A percentile compares a stretch with the other conserved stretches of the same genome.
Conservation (phyloP, 2,113 vertebrate species). For the Etheostoma cragini region DNA sequence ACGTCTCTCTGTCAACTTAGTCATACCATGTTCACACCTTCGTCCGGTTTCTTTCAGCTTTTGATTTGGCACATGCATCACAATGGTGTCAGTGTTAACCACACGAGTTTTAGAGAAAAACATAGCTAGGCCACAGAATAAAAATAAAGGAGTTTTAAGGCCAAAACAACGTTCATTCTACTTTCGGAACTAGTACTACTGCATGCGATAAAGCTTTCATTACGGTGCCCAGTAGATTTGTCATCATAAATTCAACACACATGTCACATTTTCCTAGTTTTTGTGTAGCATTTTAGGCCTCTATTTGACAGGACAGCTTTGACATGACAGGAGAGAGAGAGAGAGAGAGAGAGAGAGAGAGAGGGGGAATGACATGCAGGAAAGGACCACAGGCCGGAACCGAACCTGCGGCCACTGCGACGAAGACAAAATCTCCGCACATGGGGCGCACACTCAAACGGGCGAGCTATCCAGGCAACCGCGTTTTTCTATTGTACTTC, state of each 20-base stretch:
- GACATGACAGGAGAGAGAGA: no score
- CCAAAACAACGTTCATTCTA: slow-evolving; percentile 2
- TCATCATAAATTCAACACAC: not conserved
- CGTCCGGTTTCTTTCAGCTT: slow-evolving; percentile 3
- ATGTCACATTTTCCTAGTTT: not conserved
- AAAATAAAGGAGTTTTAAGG: slow-evolving; percentile 4
- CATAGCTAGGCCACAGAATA: not conserved
- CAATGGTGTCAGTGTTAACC: slow-evolving; percentile 11
- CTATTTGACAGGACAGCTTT: no score
- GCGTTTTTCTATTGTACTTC: not conserved
- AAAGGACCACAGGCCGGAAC: no score
- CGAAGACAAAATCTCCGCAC: no score
- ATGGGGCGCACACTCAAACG: no score
- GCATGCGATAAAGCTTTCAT: not conserved
- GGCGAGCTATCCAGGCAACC: no score
- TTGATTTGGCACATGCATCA: not conserved
- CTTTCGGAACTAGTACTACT: no score
- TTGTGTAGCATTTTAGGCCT: no score
- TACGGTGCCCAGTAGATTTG: not conserved
- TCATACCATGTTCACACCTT: not conserved
- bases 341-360: no score
- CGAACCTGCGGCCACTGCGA: no score
- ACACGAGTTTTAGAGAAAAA: not conserved
- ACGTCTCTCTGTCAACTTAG: slow-evolving; percentile 18
- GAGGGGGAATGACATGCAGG: no score